Conservation (phyloP, 2,113 vertebrate species). For the Oreocharis arfaki region DNA sequence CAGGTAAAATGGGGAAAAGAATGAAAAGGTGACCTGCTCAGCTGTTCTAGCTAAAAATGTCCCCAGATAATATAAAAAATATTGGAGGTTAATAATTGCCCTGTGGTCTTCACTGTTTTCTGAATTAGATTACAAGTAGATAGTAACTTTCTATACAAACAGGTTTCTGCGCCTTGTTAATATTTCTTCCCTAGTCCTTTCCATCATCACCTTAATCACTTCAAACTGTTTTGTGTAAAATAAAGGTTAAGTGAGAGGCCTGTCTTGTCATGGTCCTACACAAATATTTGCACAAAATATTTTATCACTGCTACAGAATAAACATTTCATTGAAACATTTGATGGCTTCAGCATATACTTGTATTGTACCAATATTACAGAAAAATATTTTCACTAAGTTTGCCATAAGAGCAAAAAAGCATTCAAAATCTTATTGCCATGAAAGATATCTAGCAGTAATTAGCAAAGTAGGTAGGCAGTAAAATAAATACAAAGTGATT, state of each 20-base stretch:
- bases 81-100: not conserved
- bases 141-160: not conserved
- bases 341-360: not conserved
- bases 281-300: not conserved
- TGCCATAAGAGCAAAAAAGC: not conserved
- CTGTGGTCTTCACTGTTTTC: not conserved
- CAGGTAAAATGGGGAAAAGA: slow-evolving; percentile 77
- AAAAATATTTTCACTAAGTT: not conserved
- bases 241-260: not conserved
- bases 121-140: not conserved
- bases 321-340: not conserved
- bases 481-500: not conserved
- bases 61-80: not conserved
- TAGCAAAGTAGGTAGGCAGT: not conserved
- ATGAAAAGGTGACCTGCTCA: not conserved
- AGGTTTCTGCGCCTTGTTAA: not conserved
- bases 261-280: not conserved
- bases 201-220: not conserved
- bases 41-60: not conserved
- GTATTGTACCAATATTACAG: not conserved
- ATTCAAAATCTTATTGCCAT: not conserved
- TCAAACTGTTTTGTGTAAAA: not conserved
- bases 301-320: not conserved
- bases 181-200: not conserved
- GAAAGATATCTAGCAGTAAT: not conserved